phyloP scores from a whole-genome alignment of 1,140 invertebrate species.

The Trissolcus basalis region DNA sequence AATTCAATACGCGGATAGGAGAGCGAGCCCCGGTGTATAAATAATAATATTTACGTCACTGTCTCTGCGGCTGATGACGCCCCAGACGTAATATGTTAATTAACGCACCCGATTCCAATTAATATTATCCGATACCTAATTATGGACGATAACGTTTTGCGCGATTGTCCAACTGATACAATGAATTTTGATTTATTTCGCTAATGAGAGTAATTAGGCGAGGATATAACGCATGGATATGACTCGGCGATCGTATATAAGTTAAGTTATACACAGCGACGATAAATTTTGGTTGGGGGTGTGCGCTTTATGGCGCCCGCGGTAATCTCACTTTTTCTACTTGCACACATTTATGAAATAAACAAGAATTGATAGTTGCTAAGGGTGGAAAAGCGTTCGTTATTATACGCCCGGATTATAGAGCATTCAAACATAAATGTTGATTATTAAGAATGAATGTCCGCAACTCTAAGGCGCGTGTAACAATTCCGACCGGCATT shows the following conservation, averaged over 20 bases:
- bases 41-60: slow-evolving; percentile 13
- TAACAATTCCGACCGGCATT: slow-evolving; percentile 26
- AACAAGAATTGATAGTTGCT: slow-evolving; percentile 52
- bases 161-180: slow-evolving; percentile 1
- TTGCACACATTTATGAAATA: slow-evolving; percentile 47
- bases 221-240: slow-evolving; percentile 11
- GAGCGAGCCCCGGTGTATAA: too few species aligned
- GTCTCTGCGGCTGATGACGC: neutral
- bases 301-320: slow-evolving; percentile 28
- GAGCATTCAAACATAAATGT: slow-evolving; percentile 44
- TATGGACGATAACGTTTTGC: too few species aligned
- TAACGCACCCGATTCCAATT: neutral
- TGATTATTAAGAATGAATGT: slow-evolving; percentile 49
- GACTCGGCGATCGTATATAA: slow-evolving; percentile 13
- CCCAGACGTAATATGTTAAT: slow-evolving; percentile 10
- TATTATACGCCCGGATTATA: slow-evolving; percentile 37
- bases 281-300: slow-evolving; percentile 34
- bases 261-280: slow-evolving; percentile 18
- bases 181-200: slow-evolving; percentile 19
- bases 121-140: neutral
- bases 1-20: too few species aligned
- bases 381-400: slow-evolving; percentile 44
- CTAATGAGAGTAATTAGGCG: slow-evolving; percentile 23
- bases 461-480: slow-evolving; percentile 13
- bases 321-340: slow-evolving; percentile 49